phyloP scores from a whole-genome alignment of 1,140 invertebrate species.

The Eumeta japonica region DNA sequence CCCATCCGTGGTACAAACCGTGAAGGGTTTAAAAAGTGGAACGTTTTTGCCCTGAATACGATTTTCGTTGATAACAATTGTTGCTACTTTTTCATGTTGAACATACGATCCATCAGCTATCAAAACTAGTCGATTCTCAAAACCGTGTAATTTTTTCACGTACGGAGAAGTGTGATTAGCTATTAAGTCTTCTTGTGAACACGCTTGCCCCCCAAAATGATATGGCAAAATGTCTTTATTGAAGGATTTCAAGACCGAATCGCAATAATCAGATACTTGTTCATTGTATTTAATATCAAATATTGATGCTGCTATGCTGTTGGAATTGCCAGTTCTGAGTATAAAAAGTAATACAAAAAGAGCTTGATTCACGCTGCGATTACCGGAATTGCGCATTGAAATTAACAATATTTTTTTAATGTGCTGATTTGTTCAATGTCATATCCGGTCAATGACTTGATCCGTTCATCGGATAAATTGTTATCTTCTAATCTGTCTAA shows the following conservation, averaged over 20 bases:
- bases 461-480: slow-evolving; percentile 14
- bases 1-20: no score
- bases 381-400: background rate
- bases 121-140: slow-evolving; percentile 10
- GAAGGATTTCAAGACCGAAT: slow-evolving; percentile 8
- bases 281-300: slow-evolving; percentile 2
- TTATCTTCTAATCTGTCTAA: slow-evolving; percentile 4
- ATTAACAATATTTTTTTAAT: slow-evolving; percentile 15
- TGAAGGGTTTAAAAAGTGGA: no score
- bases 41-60: slow-evolving; percentile 22
- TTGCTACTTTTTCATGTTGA: slow-evolving; percentile 22
- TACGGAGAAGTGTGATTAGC: slow-evolving; percentile 14
- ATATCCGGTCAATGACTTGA: slow-evolving; percentile 16
- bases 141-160: slow-evolving; percentile 10
- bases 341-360: slow-evolving; percentile 1
- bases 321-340: slow-evolving; percentile 2
- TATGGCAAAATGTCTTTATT: no score
- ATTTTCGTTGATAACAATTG: no score
- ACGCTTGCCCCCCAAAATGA: no score
- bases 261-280: no score
- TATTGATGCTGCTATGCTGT: background rate
- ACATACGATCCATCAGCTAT: slow-evolving; percentile 26
- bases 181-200: slow-evolving; percentile 12
- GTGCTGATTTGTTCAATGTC: slow-evolving; percentile 16
- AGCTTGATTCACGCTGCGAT: slow-evolving; percentile 2